Evolutionary conservation across 1,140 invertebrate genomes (phyloP).

Genomic region (Phocides pigmalion): DNA sequence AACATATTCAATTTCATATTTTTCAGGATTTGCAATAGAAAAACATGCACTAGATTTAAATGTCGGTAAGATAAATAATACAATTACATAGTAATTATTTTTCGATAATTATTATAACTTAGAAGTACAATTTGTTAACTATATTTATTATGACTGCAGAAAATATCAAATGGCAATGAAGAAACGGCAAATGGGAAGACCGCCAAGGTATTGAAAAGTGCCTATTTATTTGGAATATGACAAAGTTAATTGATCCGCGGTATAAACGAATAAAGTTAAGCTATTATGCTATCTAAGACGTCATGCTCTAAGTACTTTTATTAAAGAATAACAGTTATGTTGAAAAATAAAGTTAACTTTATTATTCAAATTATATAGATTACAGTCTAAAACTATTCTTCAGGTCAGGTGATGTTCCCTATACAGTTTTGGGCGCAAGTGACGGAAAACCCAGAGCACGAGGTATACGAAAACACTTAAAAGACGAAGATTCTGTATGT

Average conservation of each 20-base stretch:
- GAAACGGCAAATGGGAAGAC: conserved; percentile 36
- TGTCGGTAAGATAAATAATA: conserved; percentile 52
- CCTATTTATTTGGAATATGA: not conserved
- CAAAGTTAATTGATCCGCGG: too few relatives aligned
- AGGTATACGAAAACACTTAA: conserved; percentile 48
- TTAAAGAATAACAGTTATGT: too few relatives aligned
- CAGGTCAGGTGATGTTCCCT: conserved; percentile 39
- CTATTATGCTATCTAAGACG: too few relatives aligned
- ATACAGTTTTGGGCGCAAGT: conserved; percentile 46
- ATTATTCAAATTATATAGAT: too few relatives aligned
- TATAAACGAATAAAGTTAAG: too few relatives aligned
- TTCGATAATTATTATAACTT: too few relatives aligned
- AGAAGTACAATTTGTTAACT: not conserved
- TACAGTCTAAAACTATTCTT: too few relatives aligned
- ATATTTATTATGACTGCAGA: conserved; percentile 11
- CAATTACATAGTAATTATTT: conserved; percentile 5
- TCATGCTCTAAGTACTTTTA: too few relatives aligned
- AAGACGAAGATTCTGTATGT: conserved; percentile 61
- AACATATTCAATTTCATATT: conserved; percentile 9
- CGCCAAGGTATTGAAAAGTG: conserved; percentile 16
- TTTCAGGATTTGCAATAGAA: conserved; percentile 59
- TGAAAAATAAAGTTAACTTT: too few relatives aligned
- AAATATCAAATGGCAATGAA: conserved; percentile 46
- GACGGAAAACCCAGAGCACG: conserved; percentile 60
- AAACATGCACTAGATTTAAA: conserved; percentile 57